These are phyloP conservation scores for Xiphophorus couchianus DNA, from an alignment of 2,113 vertebrate species.

Conservation along the genomic window DNA sequence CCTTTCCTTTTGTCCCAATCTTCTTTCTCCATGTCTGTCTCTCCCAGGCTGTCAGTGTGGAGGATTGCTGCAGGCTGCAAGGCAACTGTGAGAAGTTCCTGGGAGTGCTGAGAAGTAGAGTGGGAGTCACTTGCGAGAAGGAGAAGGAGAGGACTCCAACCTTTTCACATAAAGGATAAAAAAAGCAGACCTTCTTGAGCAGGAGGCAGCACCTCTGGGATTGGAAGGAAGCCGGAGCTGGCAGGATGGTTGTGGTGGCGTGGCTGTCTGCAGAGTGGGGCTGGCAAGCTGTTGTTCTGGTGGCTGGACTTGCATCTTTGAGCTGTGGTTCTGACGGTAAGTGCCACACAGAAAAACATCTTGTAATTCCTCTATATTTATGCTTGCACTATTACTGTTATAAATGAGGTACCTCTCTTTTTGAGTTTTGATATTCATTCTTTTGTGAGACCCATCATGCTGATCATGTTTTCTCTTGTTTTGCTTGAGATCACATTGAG, in stretches of 20 bases:
- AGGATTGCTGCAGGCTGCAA: constrained; percentile 68
- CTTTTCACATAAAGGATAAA: constrained; percentile 4
- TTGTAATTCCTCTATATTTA: not conserved
- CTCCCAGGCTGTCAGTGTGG: constrained; percentile 79
- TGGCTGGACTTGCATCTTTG: constrained; percentile 72
- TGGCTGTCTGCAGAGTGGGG: constrained; percentile 50
- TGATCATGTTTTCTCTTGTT: constrained; percentile 16
- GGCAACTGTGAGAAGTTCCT: constrained; percentile 64
- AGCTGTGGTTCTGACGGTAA: constrained; percentile 82
- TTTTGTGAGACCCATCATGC: not conserved
- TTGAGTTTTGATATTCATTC: not conserved
- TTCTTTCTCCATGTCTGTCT: constrained; percentile 67
- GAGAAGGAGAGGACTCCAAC: constrained; percentile 38
- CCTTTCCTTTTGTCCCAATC: constrained; percentile 21
- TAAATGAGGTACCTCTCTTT: not conserved
- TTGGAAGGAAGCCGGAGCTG: constrained; percentile 51
- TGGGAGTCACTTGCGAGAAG: constrained; percentile 33
- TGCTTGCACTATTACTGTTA: not conserved
- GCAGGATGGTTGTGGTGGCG: constrained; percentile 49
- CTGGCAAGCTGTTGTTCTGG: constrained; percentile 69
- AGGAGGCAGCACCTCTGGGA: constrained; percentile 59
- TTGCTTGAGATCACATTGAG: constrained; percentile 2
- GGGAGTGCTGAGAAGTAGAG: constrained; percentile 38
- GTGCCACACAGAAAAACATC: constrained; percentile 43
- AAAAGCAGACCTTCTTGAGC: no score